Percentiles rank a stretch among this genome's conserved stretches.
These are phyloP conservation scores for Patella vulgata DNA, from an alignment of 1,140 invertebrate genomes.

Conservation along the genomic window DNA sequence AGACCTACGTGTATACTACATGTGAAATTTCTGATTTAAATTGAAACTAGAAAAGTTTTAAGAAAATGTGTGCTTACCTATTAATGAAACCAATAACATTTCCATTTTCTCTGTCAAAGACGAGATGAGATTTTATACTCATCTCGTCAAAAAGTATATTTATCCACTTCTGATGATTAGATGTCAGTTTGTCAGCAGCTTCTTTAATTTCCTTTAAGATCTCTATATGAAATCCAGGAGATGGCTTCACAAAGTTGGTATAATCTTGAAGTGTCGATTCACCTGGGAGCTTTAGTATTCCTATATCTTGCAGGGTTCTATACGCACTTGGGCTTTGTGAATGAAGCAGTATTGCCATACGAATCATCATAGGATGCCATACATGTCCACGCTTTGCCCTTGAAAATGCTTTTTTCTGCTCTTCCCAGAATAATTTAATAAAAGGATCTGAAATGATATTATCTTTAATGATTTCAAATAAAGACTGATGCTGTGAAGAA, in stretches of 20 bases:
- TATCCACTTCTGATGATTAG: neutral
- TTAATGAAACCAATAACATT: slow-evolving; percentile 1
- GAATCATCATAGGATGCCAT: slow-evolving; percentile 7
- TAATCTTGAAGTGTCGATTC: slow-evolving; percentile 10
- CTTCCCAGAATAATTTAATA: slow-evolving; percentile 3
- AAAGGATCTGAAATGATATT: slow-evolving; percentile 5
- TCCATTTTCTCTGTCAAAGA: neutral
- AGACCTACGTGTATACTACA: no score
- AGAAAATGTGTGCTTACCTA: no score
- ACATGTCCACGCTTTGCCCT: neutral
- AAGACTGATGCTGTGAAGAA: no score
- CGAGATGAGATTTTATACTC: slow-evolving; percentile 4
- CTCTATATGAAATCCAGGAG: neutral
- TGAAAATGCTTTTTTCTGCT: slow-evolving; percentile 4
- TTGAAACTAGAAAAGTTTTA: no score
- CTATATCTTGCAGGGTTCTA: neutral
- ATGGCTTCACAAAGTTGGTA: neutral
- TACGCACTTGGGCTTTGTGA: neutral
- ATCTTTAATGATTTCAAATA: no score
- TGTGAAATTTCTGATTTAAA: no score
- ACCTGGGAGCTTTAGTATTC: slow-evolving; percentile 5
- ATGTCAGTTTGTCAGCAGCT: neutral
- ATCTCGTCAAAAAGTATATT: slow-evolving; percentile 6
- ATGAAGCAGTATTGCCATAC: slow-evolving; percentile 3
- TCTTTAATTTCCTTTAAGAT: neutral